Evolutionary conservation across 2,113 vertebrate genomes (phyloP), one percentile per base, ranked within the genome.

Genomic region (Hydrochoerus hydrochaeris): DNA sequence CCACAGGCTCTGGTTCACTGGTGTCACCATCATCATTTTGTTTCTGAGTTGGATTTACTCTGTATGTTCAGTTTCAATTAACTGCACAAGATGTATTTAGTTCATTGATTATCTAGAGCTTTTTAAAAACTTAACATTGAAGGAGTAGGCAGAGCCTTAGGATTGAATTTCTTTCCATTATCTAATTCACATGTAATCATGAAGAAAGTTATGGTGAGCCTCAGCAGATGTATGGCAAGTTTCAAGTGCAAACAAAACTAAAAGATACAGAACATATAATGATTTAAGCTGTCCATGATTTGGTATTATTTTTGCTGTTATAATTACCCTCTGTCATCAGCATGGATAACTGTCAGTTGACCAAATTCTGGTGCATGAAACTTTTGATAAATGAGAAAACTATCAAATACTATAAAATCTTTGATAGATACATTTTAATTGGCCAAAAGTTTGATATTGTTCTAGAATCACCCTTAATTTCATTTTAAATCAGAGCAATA

Each of bases 401-500:
- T 73, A 65, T 63, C 49, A 83, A 88, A 73, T 91, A 57, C 41
- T 44, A 14, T 38, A 58, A 92, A 94, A 80, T 77, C 30, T 80
- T n/a, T 58, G 11, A 90, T 46, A 60, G 22, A 5, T 63, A 6
- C 22, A 54, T 90, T 82, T 57, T 85, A 88, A 58, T 52, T 85
- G 32, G 57, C 38, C n/a, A 78, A 73, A 83, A 20, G 75, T 81
- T 32, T 62, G 28, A 49, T n/a, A 63, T 8, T 93, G 81, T 75
- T 65, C 60, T 38, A 57, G 85, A 96, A 69, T 93, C 44, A 91
- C 41, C 12, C 30, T 88, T 67, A 35, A 60, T 85, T 35, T 86
- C 78, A 91, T 91, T 95, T 95, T 95, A 88, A 97, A 91, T 83
- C 13, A 58, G 85, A 90, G n/a, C 38, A 92, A 81, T 57, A 32